Percentiles rank a stretch among this genome's conserved stretches.
Conservation (phyloP, 2,888 invertebrate genomes). For the Dioctria linearis region DNA sequence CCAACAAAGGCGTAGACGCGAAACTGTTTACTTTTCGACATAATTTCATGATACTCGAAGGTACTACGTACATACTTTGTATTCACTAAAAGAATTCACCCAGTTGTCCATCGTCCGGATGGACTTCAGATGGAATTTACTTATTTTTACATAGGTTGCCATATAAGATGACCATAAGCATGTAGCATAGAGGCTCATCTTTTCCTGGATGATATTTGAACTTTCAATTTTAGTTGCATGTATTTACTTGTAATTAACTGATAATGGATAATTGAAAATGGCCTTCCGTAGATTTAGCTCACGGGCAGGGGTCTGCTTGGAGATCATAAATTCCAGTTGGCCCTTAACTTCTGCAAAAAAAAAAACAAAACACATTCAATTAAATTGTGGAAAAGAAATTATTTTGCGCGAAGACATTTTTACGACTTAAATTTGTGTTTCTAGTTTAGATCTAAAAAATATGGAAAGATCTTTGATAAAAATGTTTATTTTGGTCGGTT, state of each 20-base stretch:
- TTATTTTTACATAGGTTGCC: background rate
- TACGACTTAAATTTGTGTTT: no score
- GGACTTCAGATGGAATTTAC: background rate
- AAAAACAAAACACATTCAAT: no score
- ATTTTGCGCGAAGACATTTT: no score
- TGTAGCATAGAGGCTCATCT: conserved; percentile 1
- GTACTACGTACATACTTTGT: background rate
- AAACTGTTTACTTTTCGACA: conserved; percentile 48
- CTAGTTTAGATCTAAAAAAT: no score
- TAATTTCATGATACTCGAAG: conserved; percentile 29
- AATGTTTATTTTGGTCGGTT: no score
- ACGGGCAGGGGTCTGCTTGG: conserved; percentile 3
- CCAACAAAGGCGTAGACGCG: conserved; percentile 57
- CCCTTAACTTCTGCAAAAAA: no score
- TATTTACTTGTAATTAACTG: conserved; percentile 29
- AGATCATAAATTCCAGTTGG: no score
- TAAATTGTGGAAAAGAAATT: no score
- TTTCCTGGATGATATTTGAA: conserved; percentile 24
- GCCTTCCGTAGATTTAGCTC: conserved; percentile 44
- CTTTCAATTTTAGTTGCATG: conserved; percentile 35
- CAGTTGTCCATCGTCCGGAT: no score
- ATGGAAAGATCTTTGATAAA: no score
- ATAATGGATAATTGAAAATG: conserved; percentile 30
- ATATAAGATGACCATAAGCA: no score
- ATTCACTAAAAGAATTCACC: no score